Evolutionary conservation across 2,113 vertebrate genomes (phyloP), one percentile per base, ranked within the genome.

Genomic region (Dicentrarchus labrax): DNA sequence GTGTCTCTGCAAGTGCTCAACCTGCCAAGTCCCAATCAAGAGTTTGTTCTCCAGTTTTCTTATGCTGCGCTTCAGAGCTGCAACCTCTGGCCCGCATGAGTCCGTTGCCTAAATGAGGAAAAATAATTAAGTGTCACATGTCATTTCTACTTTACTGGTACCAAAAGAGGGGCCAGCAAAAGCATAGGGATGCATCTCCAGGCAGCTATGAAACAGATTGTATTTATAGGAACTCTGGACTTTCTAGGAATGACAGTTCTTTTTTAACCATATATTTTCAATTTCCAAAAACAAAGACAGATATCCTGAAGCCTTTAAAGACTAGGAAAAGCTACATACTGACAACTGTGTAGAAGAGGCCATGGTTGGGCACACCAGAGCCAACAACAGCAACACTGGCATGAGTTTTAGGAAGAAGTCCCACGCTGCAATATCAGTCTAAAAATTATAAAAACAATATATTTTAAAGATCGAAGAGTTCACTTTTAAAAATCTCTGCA

Each of bases 1-100:
- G 90, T 97, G 95, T 38, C 21, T 93, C 68, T 92, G 88, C 77
- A 98, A 91, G 82, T 96, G 93, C 54, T 94, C 94, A 64, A 97
- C 83, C 61, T 95, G 96, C 92, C 96, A 94, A 30, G 94, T 93
- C 8, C 89, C 92, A 0, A 97, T 87, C 56, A 95, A 82, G 80
- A 96, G 90, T 79, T 93, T 81, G 69, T 96, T 94, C 82, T 97
- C 93, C 77, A 98, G 94, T 2, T 86, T 94, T 73, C 90, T 91
- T 72, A 97, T 94, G 65, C 83, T 96, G 45, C 88, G 88, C 47
- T 85, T 96, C 17, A 98, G 94, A 88, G 91, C 94, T 64, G 66
- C 86, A 68, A 96, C 86, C 53, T 97, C 96, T 22, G 92, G 66
- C 12, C 90, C 82, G 48, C 97, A 98, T 9, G 75, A 82, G 21